Percentiles rank a stretch among this genome's conserved stretches.
Evolutionary conservation across 1,140 invertebrate species (phyloP).

Genomic region (Pseudomyrmex concolor): DNA sequence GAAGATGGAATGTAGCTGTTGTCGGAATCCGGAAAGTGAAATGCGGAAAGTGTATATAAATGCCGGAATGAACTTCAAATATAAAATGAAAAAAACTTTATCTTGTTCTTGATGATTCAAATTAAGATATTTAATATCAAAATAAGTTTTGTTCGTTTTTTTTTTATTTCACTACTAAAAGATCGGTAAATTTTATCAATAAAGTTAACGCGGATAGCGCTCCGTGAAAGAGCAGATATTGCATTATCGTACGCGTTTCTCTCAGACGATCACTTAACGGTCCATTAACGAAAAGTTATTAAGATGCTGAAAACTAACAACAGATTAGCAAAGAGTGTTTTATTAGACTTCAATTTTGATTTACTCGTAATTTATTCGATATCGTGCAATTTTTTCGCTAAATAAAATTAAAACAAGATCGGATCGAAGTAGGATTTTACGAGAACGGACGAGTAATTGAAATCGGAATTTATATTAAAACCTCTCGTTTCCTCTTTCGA

Average conservation of each 20-base stretch:
- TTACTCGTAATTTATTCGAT: neutral
- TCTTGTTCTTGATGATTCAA: too few relatives aligned
- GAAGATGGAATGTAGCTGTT: neutral
- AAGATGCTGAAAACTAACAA: neutral
- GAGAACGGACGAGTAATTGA: neutral
- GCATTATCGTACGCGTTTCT: neutral
- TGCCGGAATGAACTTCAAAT: too few relatives aligned
- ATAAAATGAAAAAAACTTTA: too few relatives aligned
- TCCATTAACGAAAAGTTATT: constrained; percentile 14
- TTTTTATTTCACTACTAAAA: too few relatives aligned
- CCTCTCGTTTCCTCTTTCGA: neutral
- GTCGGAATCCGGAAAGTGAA: neutral
- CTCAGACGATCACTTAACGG: neutral
- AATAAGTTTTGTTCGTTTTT: too few relatives aligned
- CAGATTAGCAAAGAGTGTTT: neutral
- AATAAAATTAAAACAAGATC: constrained; percentile 4
- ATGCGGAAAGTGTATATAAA: neutral
- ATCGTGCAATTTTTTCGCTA: neutral
- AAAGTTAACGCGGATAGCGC: neutral
- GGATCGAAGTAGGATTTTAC: neutral
- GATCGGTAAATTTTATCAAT: constrained; percentile 24
- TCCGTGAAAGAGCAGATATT: neutral
- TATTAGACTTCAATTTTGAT: constrained; percentile 1
- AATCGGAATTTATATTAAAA: neutral
- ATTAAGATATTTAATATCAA: too few relatives aligned